These are phyloP conservation scores for Gobio occitaniae DNA, from an alignment of 2,797 vertebrate species.

Conservation along the genomic window DNA sequence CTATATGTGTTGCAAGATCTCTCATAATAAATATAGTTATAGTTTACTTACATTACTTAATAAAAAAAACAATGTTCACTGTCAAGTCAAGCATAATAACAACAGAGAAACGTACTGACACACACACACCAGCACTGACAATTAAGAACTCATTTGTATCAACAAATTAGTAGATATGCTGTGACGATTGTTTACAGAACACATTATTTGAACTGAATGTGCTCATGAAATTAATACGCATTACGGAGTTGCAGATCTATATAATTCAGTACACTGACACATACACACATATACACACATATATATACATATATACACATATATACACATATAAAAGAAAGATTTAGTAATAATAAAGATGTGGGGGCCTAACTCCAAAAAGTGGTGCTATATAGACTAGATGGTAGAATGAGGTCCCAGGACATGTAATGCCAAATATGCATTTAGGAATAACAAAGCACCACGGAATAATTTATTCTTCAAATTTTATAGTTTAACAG, in stretches of 20 bases:
- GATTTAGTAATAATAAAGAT: neutral
- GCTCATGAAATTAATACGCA: neutral
- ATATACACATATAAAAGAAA: neutral
- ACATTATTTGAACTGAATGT: neutral
- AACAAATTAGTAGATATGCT: neutral
- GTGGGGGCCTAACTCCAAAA: neutral
- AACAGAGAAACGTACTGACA: neutral
- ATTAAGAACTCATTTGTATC: neutral
- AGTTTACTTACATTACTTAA: neutral
- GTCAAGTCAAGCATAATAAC: neutral
- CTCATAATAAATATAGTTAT: neutral
- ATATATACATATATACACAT: too few relatives aligned
- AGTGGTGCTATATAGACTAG: neutral
- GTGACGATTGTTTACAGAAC: too few relatives aligned
- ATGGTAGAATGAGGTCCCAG: neutral
- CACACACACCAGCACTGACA: neutral
- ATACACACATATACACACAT: too few relatives aligned
- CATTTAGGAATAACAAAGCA: neutral
- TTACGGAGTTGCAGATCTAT: neutral
- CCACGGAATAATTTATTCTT: neutral
- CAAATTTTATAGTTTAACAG: neutral
- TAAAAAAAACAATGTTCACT: neutral
- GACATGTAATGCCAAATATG: neutral
- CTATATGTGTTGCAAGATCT: neutral
- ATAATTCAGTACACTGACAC: neutral